Base-by-base conservation (phyloP, 2,888 invertebrate genomes). In the Rhyacophila evoluta region DNA sequence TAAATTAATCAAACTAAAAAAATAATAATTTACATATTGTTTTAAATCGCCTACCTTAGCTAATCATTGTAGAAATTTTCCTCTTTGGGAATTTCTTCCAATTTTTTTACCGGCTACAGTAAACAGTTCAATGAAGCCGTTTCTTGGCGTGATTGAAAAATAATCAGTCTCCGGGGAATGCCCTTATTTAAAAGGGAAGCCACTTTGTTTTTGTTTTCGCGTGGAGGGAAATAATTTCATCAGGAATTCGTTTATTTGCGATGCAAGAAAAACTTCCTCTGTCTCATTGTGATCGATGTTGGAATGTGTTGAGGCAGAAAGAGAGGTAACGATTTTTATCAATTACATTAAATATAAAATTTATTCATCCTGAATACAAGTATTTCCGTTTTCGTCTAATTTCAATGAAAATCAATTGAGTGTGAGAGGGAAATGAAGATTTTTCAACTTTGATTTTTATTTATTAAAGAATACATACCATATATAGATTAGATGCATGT, bases 111-210 rank as follows among this genome's bases (percentile, higher is more conserved):
- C 19, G 55, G 15, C 55, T 55, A 10, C 55, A 33, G n/a, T n/a
- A n/a, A n/a, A 33, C 29, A 55, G 55, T 55, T 55, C 55, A 80
- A 81, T 78, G 76, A 74, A 74, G 78, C 75, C 37, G 38, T 70
- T 72, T 69, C 38, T 77, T 12, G 15, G 55, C 75, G 70, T 79
- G 80, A 81, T 81, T 81, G 81, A 79, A 81, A 81, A 81, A 81
- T 81, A 81, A 81, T 79, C 81, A 81, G 81, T 79, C 81, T 75
- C 78, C 41, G 3, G 80, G 77, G 81, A 75, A 70, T 75, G 73
- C 77, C 80, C 75, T 77, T 74, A 68, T 80, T 81, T 81, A 76
- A 78, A 79, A 75, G 41, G 74, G 70, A 70, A 70, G 33, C 73
- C 73, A 73, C 33, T 75, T 33, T 19, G 25, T 55, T 55, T 69